Evolutionary conservation across 1,140 invertebrate genomes (phyloP).

Genomic region (Periplaneta americana): DNA sequence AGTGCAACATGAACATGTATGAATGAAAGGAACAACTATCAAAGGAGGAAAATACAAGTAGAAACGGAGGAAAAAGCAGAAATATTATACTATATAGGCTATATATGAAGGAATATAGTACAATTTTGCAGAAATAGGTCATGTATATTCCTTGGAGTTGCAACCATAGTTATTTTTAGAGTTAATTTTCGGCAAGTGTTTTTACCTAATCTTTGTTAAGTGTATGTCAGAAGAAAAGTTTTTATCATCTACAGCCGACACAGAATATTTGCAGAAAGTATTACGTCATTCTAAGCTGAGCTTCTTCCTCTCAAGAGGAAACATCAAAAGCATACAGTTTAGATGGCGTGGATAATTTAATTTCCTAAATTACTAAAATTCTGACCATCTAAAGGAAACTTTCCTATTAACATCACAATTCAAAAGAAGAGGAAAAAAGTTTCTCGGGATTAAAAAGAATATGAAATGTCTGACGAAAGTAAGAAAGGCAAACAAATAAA

Average conservation of each 20-base stretch:
- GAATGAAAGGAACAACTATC: too few relatives aligned
- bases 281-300: neutral
- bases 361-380: neutral
- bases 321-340: neutral
- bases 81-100: too few relatives aligned
- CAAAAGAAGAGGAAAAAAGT: neutral
- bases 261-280: neutral
- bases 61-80: too few relatives aligned
- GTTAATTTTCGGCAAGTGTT: too few relatives aligned
- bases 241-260: neutral
- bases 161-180: too few relatives aligned
- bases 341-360: neutral
- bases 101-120: too few relatives aligned
- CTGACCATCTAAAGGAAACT: neutral
- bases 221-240: too few relatives aligned
- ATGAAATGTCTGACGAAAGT: neutral
- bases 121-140: too few relatives aligned
- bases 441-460: neutral
- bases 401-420: neutral
- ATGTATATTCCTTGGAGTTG: too few relatives aligned
- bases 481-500: neutral
- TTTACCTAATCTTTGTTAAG: too few relatives aligned
- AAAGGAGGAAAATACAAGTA: too few relatives aligned
- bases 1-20: too few relatives aligned
- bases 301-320: neutral